These are phyloP conservation scores for Sylvilagus floridanus DNA, from an alignment of 2,797 vertebrate genomes.

Conservation along the genomic window DNA sequence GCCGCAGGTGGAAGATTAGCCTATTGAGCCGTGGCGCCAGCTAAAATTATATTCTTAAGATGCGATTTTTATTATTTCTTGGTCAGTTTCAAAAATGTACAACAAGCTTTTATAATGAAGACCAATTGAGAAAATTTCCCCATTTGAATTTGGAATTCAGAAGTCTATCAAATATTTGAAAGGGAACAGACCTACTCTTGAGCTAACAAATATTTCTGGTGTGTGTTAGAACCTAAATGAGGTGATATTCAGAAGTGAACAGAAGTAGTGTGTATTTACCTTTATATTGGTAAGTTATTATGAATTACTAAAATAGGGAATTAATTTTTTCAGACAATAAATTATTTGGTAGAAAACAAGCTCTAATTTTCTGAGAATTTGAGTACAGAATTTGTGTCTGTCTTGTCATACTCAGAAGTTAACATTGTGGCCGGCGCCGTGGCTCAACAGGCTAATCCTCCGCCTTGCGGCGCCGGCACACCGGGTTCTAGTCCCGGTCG, in stretches of 20 bases:
- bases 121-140: not conserved
- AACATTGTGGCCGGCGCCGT: no score
- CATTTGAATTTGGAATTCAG: slow-evolving; percentile 23
- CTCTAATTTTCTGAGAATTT: not conserved
- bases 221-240: not conserved
- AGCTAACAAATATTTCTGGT: not conserved
- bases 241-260: not conserved
- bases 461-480: no score
- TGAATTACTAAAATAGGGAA: not conserved
- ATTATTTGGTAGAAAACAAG: not conserved
- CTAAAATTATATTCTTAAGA: slow-evolving; percentile 2
- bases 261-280: not conserved
- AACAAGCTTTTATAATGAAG: slow-evolving; percentile 36
- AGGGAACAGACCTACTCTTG: not conserved
- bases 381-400: not conserved
- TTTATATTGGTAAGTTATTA: not conserved
- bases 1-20: no score
- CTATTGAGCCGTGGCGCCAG: no score
- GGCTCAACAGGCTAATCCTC: no score
- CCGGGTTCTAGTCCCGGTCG: no score
- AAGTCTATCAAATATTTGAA: not conserved
- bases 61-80: not conserved
- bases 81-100: not conserved
- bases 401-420: not conserved
- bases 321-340: not conserved